Evolutionary conservation across 2,888 invertebrate genomes (phyloP), one percentile per base, ranked within the genome.

Genomic region (Matsumyia berberina): DNA sequence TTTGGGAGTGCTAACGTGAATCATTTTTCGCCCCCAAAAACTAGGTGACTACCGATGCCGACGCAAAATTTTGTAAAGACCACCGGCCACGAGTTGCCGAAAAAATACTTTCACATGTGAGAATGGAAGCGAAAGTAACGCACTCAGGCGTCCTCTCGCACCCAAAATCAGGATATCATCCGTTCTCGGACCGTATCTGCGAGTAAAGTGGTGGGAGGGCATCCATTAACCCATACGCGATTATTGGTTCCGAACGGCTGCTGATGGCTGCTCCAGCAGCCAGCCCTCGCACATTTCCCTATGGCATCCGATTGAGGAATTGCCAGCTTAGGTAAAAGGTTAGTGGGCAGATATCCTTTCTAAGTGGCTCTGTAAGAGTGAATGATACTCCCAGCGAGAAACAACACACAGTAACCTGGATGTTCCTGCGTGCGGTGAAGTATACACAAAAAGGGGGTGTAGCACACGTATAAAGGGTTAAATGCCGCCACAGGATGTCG

Each of bases 401-500:
- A 29, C n/a, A n/a, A n/a, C n/a, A n/a, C n/a, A n/a, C n/a, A n/a
- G n/a, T n/a, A 49, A 8, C 42, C n/a, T 17, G 31, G 33, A 42
- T 60, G 49, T 44, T 77, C 46, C 51, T 69, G 82, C 78, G 73
- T 83, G 62, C 35, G 73, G 58, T 51, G 64, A 37, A 55, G 62
- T 60, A 64, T 74, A 83, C 37, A 42, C 73, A 24, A n/a, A n/a
- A n/a, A 4, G 24, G 35, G 53, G 70, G 55, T 17, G 29, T 57
- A 53, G 24, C 77, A 42, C 70, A 72, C 55, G 64, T 51, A 60
- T 80, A 58, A 60, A 77, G 74, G 87, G 86, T 87, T 87, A 87
- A 87, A 87, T 87, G 86, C 86, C 87, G 77, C 87, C 87, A 87
- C 83, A 87, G 87, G 86, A 87, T 87, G 87, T 86, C 87, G 85